Evolutionary conservation across 2,888 invertebrate species (phyloP), one percentile per base, ranked within the genome.

Genomic region (Perizoma affinitatum): DNA sequence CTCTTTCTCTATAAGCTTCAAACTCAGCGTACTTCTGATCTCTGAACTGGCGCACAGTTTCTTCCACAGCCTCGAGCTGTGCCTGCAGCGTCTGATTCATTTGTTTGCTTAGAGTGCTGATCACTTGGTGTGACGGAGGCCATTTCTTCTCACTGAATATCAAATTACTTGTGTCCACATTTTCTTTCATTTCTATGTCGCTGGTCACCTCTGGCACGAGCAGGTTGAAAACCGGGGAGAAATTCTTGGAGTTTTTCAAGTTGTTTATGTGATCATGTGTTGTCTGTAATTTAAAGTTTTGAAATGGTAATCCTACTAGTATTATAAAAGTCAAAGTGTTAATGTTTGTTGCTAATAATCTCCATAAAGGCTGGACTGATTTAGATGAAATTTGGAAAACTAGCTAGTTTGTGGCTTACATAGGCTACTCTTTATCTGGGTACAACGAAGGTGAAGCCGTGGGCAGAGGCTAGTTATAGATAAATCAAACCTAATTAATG

Each of bases 1-100:
- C 95, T 78, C 93, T 94, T 82, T 96, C 96, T 76, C 94, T 94
- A 82, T 94, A 95, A 67, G 94, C 94, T 79, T 97, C 96, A 72
- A 96, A 93, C 70, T 95, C 93, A 63, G 95, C 94, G 91, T 96
- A 96, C 78, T 96, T 95, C 77, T 95, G 95, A 74, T 95, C 95
- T 66, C 95, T 94, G 86, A 94, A 97, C 63, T 94, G 94, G 75
- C 95, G 94, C 63, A 97, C 95, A 69, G 95, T 93, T 72, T 96
- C 96, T 76, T 97, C 96, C 49, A 96, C 94, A 3, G 94, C 93
- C 48, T 93, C 92, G 54, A 96, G 93, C 85, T 97, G 95, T 49
- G 94, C 93, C 77, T 95, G 94, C 54, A 97, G 86, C 50, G 94
- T 95, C 70, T 94, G 94, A 61, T 95, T 94, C 63, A 96, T 92